phyloP scores from a whole-genome alignment of 2,888 invertebrate species.

The Tinea pellionella region DNA sequence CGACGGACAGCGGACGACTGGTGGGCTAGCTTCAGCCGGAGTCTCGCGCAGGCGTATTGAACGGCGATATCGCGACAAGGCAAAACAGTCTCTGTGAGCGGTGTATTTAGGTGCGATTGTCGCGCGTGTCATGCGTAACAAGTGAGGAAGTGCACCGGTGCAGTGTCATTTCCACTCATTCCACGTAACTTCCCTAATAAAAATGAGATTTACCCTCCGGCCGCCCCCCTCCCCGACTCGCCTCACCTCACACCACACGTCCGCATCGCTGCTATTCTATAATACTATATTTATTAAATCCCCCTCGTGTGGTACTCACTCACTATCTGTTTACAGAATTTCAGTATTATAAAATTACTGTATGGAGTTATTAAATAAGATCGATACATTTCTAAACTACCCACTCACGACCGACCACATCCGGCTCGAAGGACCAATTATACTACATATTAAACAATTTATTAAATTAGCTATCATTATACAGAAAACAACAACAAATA shows the following conservation, averaged over 20 bases:
- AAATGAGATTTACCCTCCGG: constrained; percentile 52
- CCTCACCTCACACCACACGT: not conserved
- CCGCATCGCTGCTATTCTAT: constrained; percentile 16
- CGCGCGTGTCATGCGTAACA: not conserved
- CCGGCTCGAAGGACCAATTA: not conserved
- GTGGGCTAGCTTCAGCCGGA: not conserved
- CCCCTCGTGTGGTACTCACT: not conserved
- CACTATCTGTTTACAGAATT: not conserved
- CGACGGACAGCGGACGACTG: constrained; percentile 10
- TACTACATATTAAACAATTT: too few relatives aligned
- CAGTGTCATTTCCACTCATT: constrained; percentile 65
- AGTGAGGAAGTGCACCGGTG: constrained; percentile 54
- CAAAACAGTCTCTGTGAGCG: not conserved
- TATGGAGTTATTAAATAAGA: not conserved
- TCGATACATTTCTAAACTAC: not conserved
- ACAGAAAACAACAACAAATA: too few relatives aligned
- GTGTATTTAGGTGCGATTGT: not conserved
- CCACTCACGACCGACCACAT: not conserved
- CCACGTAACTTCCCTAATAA: constrained; percentile 60
- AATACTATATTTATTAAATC: constrained; percentile 20
- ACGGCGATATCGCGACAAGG: not conserved
- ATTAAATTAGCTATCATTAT: not conserved
- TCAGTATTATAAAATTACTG: too few relatives aligned
- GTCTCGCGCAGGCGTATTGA: not conserved
- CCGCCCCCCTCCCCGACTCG: constrained; percentile 17